These are phyloP conservation scores for Trichogramma pretiosum DNA, from an alignment of 1,140 invertebrate species.

Conservation along the genomic window DNA sequence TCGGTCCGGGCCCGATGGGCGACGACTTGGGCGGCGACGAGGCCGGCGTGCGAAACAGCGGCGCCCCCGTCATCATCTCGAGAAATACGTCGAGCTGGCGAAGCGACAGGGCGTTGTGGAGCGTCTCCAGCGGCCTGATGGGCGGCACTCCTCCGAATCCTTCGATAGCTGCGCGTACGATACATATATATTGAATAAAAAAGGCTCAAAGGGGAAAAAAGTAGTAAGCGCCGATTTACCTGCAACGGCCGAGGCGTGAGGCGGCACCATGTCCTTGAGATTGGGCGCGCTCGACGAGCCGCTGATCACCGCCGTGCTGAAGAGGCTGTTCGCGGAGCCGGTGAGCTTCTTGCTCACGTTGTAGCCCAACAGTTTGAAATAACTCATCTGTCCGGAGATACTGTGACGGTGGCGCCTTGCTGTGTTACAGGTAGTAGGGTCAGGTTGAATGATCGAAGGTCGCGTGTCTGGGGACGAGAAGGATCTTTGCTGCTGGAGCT, in stretches of 20 bases:
- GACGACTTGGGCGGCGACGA: slow-evolving; percentile 61
- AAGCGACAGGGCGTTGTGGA: slow-evolving; percentile 90
- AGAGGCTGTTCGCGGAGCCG: slow-evolving; percentile 69
- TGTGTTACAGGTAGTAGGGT: slow-evolving; percentile 50
- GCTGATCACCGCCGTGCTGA: slow-evolving; percentile 89
- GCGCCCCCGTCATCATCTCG: slow-evolving; percentile 67
- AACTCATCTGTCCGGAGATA: slow-evolving; percentile 86
- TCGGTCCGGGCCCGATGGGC: slow-evolving; percentile 31
- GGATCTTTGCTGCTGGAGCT: slow-evolving; percentile 40
- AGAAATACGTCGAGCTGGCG: slow-evolving; percentile 82
- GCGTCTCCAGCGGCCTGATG: slow-evolving; percentile 86
- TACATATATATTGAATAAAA: neutral
- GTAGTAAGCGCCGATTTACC: slow-evolving; percentile 47
- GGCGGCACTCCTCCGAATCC: slow-evolving; percentile 84
- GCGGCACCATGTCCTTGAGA: slow-evolving; percentile 74
- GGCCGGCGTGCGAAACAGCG: slow-evolving; percentile 59
- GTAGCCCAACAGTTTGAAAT: slow-evolving; percentile 78
- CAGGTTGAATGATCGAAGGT: slow-evolving; percentile 48
- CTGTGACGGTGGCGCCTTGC: slow-evolving; percentile 80
- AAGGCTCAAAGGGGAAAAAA: neutral
- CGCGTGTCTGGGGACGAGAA: slow-evolving; percentile 45
- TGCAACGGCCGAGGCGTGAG: slow-evolving; percentile 56
- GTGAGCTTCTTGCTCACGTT: slow-evolving; percentile 59
- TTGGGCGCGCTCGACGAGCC: slow-evolving; percentile 86
- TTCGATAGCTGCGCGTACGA: slow-evolving; percentile 53